These are phyloP conservation scores for Zalophus californianus DNA, from an alignment of 2,797 vertebrate species.

Conservation along the genomic window DNA sequence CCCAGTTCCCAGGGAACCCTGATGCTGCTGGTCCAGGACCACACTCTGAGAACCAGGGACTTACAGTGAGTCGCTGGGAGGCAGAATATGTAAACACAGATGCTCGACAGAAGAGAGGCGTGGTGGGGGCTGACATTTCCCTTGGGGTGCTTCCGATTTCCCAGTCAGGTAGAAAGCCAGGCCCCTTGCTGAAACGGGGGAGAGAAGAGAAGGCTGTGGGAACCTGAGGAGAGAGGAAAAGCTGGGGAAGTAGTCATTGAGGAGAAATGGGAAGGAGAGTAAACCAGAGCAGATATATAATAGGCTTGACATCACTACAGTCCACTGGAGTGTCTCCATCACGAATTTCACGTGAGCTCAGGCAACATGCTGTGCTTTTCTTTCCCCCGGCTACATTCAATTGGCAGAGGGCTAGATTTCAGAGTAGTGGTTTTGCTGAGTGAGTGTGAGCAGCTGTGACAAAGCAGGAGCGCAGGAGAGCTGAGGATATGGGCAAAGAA, in stretches of 20 bases:
- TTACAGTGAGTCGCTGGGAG: background rate
- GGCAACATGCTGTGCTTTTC: background rate
- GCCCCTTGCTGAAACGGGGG: background rate
- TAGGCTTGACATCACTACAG: background rate
- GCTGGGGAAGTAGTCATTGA: background rate
- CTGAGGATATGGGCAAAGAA: rapidly evolving
- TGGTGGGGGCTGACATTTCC: background rate
- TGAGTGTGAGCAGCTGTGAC: too few species aligned
- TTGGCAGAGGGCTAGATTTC: background rate
- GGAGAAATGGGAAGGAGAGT: background rate
- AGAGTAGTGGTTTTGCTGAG: background rate
- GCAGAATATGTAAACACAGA: background rate
- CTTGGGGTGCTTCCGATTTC: background rate
- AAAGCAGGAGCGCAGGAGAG: background rate
- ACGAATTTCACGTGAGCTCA: background rate
- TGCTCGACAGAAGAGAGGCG: background rate
- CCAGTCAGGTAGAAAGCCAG: background rate
- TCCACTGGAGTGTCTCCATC: background rate
- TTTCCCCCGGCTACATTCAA: background rate
- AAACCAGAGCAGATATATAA: background rate
- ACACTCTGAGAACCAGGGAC: background rate
- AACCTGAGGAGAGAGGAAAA: background rate
- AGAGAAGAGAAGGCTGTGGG: background rate
- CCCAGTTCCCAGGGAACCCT: background rate
- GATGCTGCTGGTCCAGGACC: background rate